Evolutionary conservation across 2,797 vertebrate species (phyloP), one percentile per base, ranked within the genome.

Genomic region (Ibycter americanus): DNA sequence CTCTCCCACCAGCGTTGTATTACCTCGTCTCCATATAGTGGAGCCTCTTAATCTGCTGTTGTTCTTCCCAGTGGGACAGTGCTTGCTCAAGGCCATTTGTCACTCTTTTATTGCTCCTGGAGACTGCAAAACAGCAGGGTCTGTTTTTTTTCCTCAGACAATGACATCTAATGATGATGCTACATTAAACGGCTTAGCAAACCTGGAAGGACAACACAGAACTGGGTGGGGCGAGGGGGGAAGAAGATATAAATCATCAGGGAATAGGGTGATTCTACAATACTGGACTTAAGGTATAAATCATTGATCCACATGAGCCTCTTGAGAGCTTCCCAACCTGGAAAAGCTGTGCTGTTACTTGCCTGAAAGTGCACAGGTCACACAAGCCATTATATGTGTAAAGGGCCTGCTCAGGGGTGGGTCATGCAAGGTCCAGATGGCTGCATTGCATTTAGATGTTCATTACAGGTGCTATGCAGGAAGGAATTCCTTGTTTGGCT

Each of bases 1-100:
- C 67, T 90, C 32, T 90, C 88, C 83, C 76, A 27, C 47, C 40
- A 83, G 81, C 16, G 5, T 51, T 91, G 56, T 73, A 85, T 94
- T 92, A 49, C 71, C 74, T 95, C 34, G 40, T 93, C 8, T 89
- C 72, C 79, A 7, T 68, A 18, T 11, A 91, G 65, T n/a, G 62
- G 72, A 86, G 68, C 38, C 46, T 92, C 83, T 89, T 92, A 87
- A 94, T 95, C 72, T 83, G 81, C 89, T 94, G 6, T 89, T 85
- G 74, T 85, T 93, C 51, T 87, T 95, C 65, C 81, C 49, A 91
- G 59, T 83, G 84, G 83, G 68, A 96, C 76, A 40, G 44, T 68
- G 73, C 68, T 84, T 87, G 79, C 92, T 93, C 49, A 78, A 65
- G 84, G 87, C 68, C 9, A 40, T 95, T 96, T 96, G 68, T 97